phyloP scores from a whole-genome alignment of 23 tunicate species.

The Ciona savignyi region DNA sequence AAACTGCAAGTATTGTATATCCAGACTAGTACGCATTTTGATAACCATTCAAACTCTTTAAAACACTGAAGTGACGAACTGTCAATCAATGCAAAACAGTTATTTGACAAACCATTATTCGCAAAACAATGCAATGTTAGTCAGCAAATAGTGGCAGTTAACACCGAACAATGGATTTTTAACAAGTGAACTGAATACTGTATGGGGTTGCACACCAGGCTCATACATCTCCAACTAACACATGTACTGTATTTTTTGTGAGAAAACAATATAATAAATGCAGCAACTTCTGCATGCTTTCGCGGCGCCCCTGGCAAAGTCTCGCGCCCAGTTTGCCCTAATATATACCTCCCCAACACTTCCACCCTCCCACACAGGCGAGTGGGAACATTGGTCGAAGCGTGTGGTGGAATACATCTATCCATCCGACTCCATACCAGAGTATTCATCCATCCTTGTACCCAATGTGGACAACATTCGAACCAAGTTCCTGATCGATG shows the following conservation, averaged over 20 bases:
- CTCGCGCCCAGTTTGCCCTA: slow-evolving; percentile 79
- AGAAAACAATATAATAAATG: slow-evolving; percentile 96
- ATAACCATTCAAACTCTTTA: no score
- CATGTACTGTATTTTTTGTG: no score
- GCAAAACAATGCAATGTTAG: no score
- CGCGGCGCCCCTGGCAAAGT: slow-evolving; percentile 67
- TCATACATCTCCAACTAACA: neutral
- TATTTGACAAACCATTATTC: no score
- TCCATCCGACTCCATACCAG: slow-evolving; percentile 83
- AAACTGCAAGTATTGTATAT: no score
- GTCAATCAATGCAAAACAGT: no score
- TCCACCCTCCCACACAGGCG: slow-evolving; percentile 29
- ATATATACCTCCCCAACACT: slow-evolving; percentile 57
- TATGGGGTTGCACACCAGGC: no score
- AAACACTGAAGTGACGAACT: no score
- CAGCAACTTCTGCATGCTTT: slow-evolving; percentile 61
- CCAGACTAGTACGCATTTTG: no score
- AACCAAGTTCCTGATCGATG: slow-evolving; percentile 93
- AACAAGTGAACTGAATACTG: no score
- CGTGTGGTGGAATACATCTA: slow-evolving; percentile 80
- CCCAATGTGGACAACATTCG: slow-evolving; percentile 98
- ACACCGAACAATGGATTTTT: no score
- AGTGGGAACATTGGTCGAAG: slow-evolving; percentile 98
- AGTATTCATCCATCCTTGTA: slow-evolving; percentile 88
- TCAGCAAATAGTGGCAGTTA: no score